Conservation (phyloP, 2,113 vertebrate species). For the Camelus dromedarius region DNA sequence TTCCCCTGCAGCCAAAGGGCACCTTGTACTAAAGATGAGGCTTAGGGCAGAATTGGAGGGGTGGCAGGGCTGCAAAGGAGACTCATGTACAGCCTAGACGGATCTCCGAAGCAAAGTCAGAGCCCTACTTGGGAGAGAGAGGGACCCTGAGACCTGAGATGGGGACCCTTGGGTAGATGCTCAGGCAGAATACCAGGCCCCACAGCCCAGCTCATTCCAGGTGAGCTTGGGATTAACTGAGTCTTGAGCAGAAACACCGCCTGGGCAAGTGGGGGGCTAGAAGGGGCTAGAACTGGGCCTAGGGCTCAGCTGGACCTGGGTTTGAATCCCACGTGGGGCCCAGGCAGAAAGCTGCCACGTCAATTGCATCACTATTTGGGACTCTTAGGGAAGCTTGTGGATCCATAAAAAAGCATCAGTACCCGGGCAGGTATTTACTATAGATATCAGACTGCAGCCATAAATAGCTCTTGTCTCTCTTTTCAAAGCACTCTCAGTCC, state of each 20-base stretch:
- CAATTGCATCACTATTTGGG: not conserved
- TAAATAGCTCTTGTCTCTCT: not conserved
- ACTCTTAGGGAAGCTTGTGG: not conserved
- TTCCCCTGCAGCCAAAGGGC: not conserved
- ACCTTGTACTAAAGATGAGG: not conserved
- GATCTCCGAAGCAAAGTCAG: not conserved
- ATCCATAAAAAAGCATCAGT: not conserved
- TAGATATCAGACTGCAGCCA: fast-evolving
- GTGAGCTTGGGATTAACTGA: fast-evolving
- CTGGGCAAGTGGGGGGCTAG: no score
- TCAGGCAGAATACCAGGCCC: not conserved
- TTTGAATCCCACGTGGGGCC: not conserved
- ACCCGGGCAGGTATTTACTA: fast-evolving
- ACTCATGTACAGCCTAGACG: fast-evolving
- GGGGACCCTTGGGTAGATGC: not conserved
- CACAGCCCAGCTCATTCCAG: fast-evolving
- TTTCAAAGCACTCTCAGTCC: not conserved
- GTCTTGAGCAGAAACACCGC: not conserved
- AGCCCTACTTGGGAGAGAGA: not conserved
- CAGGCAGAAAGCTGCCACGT: fast-evolving
- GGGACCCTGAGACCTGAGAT: not conserved
- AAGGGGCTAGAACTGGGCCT: not conserved
- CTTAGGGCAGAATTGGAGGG: not conserved
- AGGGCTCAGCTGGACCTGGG: not conserved
- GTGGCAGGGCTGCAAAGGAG: not conserved